Evolutionary conservation across 2,797 vertebrate genomes (phyloP), one percentile per base, ranked within the genome.

Genomic region (Periparus ater): DNA sequence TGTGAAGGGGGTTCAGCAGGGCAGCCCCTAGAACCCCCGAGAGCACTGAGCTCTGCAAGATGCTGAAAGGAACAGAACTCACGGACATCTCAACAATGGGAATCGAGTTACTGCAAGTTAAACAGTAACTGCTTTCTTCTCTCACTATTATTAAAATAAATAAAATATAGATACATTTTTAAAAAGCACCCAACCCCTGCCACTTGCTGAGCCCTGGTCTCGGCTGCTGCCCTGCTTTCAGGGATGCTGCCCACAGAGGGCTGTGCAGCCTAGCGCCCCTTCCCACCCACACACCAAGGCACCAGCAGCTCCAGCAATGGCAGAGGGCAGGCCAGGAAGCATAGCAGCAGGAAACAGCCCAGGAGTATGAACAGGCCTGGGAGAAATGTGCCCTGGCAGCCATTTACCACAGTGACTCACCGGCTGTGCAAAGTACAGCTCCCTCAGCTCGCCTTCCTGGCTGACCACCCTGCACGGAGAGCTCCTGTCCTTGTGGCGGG

Each of bases 401-500:
- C 27, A 10, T 13, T 50, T 7, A 19, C 13, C 22, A 9, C 0
- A 0, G 19, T 19, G 21, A 53, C 17, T 68, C 16, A 11, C 16
- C 3, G 0, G 4, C 17, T n/a, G 19, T 21, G n/a, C 17, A 50
- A 48, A 38, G 9, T 2, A 26, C 9, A 36, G 26, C 38, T 57
- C 18, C 55, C 4, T 1, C 1, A 0, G 18, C 22, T 36, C 2
- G 0, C 16, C 32, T 63, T 19, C 11, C 48, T 17, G 12, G 7
- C 38, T 11, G 16, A 12, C 7, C 20, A 3, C 15, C 38, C 51
- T 23, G 14, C 25, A 10, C 0, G 0, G 22, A 84, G 51, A 38
- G 6, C 6, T 17, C 17, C 14, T 11, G 1, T 36, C 34, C 65
- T 44, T 12, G 2, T 19, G 45, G 21, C 2, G 9, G 0, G 0